Evolutionary conservation across 2,797 vertebrate species (phyloP), one percentile per base, ranked within the genome.

Genomic region (Botia kubotai): DNA sequence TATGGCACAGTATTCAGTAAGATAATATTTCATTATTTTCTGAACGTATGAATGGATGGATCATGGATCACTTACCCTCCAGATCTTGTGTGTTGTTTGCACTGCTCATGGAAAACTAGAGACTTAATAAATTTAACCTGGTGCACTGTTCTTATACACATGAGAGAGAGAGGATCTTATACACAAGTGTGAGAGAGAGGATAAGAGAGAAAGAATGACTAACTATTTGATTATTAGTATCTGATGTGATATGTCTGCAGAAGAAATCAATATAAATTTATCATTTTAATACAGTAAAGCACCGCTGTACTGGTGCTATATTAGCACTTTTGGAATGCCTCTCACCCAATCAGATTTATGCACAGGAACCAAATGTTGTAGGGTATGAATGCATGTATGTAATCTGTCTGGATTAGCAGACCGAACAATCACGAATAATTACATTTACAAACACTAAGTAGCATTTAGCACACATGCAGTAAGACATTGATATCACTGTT

Each of bases 361-460:
- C 23, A 26, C 23, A 26, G 23, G 23, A 26, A 26, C 23, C 23
- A 26, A 26, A 26, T 26, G 23, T 26, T 26, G 23, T 26, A 26
- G 23, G 23, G 80, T 88, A 72, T 82, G 86, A 88, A 79, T 68
- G 33, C 33, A 83, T 85, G 23, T 73, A 89, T 91, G 86, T 87
- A 93, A 33, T 33, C 33, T 11, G 10, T 92, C 86, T 92, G 85
- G 88, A 89, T 92, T 90, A 91, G 82, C 83, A 84, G 90, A 86
- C 84, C 50, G 8, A 58, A 46, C 55, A 55, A 46, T 11, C 43
- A 46, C 11, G 43, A 80, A 74, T 77, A 80, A 74, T 80, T 65
- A 33, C 26, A 33, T 58, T n/a, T 70, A 33, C 71, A 72, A 66
- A 68, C 55, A 13, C 68, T 66, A 33, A 48, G 53, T 39, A 13